A percentile compares a stretch with the other conserved stretches of the same genome.
These are phyloP conservation scores for Melitaea cinxia DNA, from an alignment of 1,140 invertebrate genomes.

Conservation along the genomic window DNA sequence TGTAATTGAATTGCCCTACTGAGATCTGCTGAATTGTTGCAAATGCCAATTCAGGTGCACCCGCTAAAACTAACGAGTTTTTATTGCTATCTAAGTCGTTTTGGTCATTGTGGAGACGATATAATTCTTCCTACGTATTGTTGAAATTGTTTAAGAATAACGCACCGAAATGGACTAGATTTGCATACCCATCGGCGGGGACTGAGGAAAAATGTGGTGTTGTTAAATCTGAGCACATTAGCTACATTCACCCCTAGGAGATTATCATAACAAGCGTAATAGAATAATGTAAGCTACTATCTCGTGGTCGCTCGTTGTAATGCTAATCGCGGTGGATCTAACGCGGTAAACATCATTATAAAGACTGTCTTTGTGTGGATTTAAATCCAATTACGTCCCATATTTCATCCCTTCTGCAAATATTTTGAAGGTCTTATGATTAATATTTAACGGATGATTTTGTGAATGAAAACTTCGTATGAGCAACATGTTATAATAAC, in stretches of 20 bases:
- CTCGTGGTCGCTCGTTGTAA: constrained; percentile 49
- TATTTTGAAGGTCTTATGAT: constrained; percentile 58
- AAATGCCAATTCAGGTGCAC: constrained; percentile 60
- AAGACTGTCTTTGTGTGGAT: constrained; percentile 13
- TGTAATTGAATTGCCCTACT: constrained; percentile 80
- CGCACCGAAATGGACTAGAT: constrained; percentile 37
- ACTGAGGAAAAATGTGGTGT: constrained; percentile 43
- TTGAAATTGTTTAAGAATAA: constrained; percentile 13
- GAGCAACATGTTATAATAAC: too few relatives aligned
- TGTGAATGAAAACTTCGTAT: not conserved
- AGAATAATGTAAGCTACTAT: constrained; percentile 72
- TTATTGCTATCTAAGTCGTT: constrained; percentile 14
- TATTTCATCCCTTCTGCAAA: constrained; percentile 72
- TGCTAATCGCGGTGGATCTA: constrained; percentile 55
- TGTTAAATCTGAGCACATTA: constrained; percentile 61
- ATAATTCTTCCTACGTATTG: not conserved
- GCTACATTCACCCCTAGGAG: constrained; percentile 63
- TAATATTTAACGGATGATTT: not conserved
- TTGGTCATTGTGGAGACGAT: not conserved
- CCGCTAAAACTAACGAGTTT: constrained; percentile 28
- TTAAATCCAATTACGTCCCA: constrained; percentile 44
- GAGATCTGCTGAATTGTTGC: constrained; percentile 73
- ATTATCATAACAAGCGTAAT: constrained; percentile 74
- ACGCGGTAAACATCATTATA: constrained; percentile 22
- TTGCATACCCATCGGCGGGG: constrained; percentile 44